These are phyloP conservation scores for Pemphredon lugubris DNA, from an alignment of 2,888 invertebrate genomes.

Conservation along the genomic window DNA sequence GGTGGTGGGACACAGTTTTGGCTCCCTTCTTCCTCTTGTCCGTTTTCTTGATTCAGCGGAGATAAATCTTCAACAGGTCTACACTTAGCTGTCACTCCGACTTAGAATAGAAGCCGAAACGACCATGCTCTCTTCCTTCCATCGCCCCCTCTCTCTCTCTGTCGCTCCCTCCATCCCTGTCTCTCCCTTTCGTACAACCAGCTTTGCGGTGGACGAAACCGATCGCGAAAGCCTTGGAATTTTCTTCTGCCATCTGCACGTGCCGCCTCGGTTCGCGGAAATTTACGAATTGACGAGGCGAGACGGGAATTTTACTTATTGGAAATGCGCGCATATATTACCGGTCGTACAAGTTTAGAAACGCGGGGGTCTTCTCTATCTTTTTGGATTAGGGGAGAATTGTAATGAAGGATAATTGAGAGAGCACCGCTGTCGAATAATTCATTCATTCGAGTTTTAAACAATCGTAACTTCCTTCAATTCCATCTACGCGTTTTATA, in stretches of 20 bases:
- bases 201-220: constrained; percentile 18
- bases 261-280: neutral
- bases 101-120: constrained; percentile 66
- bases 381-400: too few species aligned
- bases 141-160: constrained; percentile 8
- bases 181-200: constrained; percentile 10
- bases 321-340: too few species aligned
- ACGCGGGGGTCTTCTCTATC: too few species aligned
- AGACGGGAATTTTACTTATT: too few species aligned
- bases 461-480: too few species aligned
- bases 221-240: constrained; percentile 20
- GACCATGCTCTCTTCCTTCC: constrained; percentile 30
- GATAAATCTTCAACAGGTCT: constrained; percentile 76
- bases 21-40: constrained; percentile 29
- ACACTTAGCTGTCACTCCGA: constrained; percentile 65
- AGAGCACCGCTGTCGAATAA: too few species aligned
- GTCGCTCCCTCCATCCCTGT: constrained; percentile 21
- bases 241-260: neutral
- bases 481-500: too few species aligned
- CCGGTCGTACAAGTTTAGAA: too few species aligned
- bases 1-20: neutral
- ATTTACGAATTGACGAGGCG: too few species aligned
- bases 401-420: too few species aligned
- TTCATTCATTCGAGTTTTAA: too few species aligned
- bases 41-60: constrained; percentile 70